Evolutionary conservation across 2,888 invertebrate genomes (phyloP).

Genomic region (Hydroisotoma schaefferi): DNA sequence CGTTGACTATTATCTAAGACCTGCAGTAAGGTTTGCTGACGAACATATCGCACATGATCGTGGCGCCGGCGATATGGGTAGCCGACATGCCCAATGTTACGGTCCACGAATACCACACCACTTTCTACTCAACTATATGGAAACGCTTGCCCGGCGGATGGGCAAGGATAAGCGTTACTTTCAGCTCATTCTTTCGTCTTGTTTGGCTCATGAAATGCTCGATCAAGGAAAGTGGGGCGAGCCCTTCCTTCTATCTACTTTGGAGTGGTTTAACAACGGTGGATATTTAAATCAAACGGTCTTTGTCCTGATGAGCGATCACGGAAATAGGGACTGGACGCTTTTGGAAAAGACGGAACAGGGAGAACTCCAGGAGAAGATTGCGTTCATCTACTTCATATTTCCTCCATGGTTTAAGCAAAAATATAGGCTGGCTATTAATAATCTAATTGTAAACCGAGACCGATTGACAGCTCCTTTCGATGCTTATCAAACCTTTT

Average conservation of each 20-base stretch:
- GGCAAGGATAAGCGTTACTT: slow-evolving; percentile 62
- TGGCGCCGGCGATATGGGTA: too few species aligned
- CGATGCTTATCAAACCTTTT: slow-evolving; percentile 43
- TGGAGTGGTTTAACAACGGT: slow-evolving; percentile 57
- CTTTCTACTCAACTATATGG: slow-evolving; percentile 67
- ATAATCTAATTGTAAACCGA: slow-evolving; percentile 27
- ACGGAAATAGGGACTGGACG: slow-evolving; percentile 86
- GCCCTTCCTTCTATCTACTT: slow-evolving; percentile 59
- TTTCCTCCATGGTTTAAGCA: slow-evolving; percentile 69
- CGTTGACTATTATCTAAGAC: slow-evolving; percentile 72
- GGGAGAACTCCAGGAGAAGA: slow-evolving; percentile 71
- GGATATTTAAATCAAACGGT: slow-evolving; percentile 65
- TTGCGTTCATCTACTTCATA: slow-evolving; percentile 72
- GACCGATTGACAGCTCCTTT: slow-evolving; percentile 32
- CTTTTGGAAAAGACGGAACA: slow-evolving; percentile 77
- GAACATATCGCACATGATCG: slow-evolving; percentile 61
- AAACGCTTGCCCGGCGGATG: slow-evolving; percentile 62
- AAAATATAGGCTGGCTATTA: slow-evolving; percentile 56
- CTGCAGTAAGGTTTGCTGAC: slow-evolving; percentile 17
- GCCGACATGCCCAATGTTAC: slow-evolving; percentile 64
- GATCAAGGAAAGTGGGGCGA: slow-evolving; percentile 75
- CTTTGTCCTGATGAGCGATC: slow-evolving; percentile 75
- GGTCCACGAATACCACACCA: slow-evolving; percentile 62
- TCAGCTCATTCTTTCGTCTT: slow-evolving; percentile 78
- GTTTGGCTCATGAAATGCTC: slow-evolving; percentile 78